phyloP scores from a whole-genome alignment of 2,113 vertebrate species.

The Hyaena hyaena region DNA sequence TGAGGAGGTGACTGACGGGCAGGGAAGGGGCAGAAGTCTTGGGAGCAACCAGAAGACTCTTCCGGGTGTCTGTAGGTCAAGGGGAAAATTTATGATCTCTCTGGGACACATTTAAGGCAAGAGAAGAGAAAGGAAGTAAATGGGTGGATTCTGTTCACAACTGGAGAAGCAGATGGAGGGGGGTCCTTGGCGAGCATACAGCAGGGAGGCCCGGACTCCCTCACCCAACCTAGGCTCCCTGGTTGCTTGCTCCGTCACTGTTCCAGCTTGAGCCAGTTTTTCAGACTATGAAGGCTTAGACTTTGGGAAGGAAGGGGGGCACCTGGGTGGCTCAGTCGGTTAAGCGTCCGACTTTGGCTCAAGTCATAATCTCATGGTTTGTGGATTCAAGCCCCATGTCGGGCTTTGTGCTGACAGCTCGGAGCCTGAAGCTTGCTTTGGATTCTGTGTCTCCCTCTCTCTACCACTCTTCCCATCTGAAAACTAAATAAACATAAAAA shows the following conservation, averaged over 20 bases:
- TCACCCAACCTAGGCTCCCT: too few relatives aligned
- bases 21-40: neutral
- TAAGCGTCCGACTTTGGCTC: too few relatives aligned
- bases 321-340: too few relatives aligned
- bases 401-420: too few relatives aligned
- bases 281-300: neutral
- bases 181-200: accelerated
- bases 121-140: neutral
- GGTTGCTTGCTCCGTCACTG: neutral
- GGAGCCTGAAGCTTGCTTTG: too few relatives aligned
- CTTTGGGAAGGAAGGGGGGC: neutral
- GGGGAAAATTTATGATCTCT: neutral
- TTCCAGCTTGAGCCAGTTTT: neutral
- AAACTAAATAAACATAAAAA: too few relatives aligned
- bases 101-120: neutral
- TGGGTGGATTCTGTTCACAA: neutral
- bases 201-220: accelerated
- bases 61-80: neutral
- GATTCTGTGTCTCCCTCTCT: too few relatives aligned
- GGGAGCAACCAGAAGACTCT: neutral
- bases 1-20: neutral
- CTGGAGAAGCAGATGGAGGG: neutral
- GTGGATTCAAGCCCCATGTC: too few relatives aligned
- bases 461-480: too few relatives aligned
- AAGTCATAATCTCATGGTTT: too few relatives aligned